Conservation (phyloP, 2,888 invertebrate genomes). For the Eueremaeus valkanovi region DNA sequence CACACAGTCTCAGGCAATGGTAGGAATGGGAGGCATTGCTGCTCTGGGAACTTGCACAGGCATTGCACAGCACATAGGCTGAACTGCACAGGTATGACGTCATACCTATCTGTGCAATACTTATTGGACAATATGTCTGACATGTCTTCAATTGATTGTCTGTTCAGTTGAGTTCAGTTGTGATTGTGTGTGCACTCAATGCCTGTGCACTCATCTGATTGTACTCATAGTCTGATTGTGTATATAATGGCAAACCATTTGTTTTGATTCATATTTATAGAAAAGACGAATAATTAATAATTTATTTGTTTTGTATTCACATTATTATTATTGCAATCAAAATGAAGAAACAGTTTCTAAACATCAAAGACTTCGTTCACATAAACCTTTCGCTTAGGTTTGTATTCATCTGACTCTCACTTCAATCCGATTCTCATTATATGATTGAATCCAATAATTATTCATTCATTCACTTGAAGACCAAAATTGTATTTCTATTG, state of each 20-base stretch:
- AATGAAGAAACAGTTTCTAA: conserved; percentile 42
- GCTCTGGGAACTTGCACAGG: neutral
- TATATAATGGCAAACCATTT: no score
- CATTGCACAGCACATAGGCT: no score
- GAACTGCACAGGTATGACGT: neutral
- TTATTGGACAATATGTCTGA: conserved; percentile 29
- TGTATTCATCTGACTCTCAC: neutral
- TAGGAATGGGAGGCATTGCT: neutral
- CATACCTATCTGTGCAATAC: conserved; percentile 18
- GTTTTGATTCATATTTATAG: no score
- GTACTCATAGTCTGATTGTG: no score
- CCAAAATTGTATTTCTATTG: neutral
- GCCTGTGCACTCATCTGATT: no score
- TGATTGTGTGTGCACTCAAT: neutral
- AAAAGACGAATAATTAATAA: no score
- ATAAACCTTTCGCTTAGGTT: conserved; percentile 28
- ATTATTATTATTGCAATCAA: no score
- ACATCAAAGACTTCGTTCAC: conserved; percentile 43
- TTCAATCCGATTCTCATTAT: neutral
- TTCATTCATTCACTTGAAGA: neutral
- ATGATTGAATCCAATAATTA: no score
- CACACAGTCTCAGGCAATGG: no score
- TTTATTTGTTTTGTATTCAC: no score
- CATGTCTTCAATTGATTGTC: neutral
- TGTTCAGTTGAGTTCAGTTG: neutral